phyloP scores from a whole-genome alignment of 2,888 invertebrate genomes.

The Perizoma affinitatum region DNA sequence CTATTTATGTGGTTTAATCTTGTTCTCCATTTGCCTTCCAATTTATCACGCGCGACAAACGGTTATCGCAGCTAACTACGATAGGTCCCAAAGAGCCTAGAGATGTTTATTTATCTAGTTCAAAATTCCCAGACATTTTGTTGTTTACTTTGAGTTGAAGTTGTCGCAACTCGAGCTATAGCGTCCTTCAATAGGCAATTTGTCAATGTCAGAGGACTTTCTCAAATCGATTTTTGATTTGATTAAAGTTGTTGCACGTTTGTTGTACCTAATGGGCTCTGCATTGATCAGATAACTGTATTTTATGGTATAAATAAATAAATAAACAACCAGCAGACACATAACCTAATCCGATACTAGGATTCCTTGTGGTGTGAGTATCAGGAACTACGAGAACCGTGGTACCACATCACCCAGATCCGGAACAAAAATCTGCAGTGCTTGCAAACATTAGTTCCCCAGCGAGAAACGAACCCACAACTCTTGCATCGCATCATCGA shows the following conservation, averaged over 20 bases:
- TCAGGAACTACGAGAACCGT: too few species aligned
- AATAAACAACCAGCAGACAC: too few species aligned
- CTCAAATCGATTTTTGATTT: constrained; percentile 27
- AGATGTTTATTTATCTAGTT: constrained; percentile 24
- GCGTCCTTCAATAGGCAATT: constrained; percentile 18
- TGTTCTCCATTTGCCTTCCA: constrained; percentile 26
- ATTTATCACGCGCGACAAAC: constrained; percentile 30
- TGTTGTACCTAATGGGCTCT: too few species aligned
- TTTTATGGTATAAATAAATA: too few species aligned
- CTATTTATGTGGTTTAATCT: background rate
- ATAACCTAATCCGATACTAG: too few species aligned
- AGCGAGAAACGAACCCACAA: too few species aligned
- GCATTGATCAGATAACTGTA: too few species aligned
- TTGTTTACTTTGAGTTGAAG: constrained; percentile 18
- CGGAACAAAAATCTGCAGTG: too few species aligned
- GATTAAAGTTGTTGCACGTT: background rate
- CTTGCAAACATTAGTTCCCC: too few species aligned
- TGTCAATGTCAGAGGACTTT: constrained; percentile 25
- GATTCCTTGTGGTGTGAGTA: too few species aligned
- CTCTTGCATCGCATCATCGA: too few species aligned
- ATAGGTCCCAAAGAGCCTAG: constrained; percentile 28
- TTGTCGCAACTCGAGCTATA: constrained; percentile 13
- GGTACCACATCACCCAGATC: too few species aligned
- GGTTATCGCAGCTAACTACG: constrained; percentile 34
- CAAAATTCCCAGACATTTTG: constrained; percentile 24